These are phyloP conservation scores for Oscheius sp. DNA, from an alignment of 1,140 invertebrate species.

Conservation along the genomic window DNA sequence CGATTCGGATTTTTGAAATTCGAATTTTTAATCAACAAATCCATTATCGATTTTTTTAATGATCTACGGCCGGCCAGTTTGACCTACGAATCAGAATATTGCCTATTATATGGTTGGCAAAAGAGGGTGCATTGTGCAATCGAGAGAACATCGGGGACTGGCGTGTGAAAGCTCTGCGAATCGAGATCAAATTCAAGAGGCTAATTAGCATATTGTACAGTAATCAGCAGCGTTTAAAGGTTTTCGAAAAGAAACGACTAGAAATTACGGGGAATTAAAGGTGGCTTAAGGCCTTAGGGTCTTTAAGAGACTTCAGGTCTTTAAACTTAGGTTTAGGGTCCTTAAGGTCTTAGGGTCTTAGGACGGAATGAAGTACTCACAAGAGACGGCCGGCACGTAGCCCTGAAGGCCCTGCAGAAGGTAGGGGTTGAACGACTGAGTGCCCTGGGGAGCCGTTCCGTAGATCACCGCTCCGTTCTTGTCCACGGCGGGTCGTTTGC, in stretches of 20 bases:
- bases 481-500: constrained; percentile 44
- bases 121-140: neutral
- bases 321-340: neutral
- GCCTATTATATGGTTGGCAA: neutral
- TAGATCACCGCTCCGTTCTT: constrained; percentile 43
- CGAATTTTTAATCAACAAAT: too few species aligned
- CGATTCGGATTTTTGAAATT: too few species aligned
- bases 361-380: constrained; percentile 40
- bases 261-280: too few species aligned
- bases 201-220: neutral
- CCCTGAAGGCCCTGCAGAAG: constrained; percentile 43
- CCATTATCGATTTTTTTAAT: too few species aligned
- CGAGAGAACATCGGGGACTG: constrained; percentile 1
- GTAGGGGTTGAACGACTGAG: constrained; percentile 44
- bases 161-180: neutral
- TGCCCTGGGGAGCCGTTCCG: constrained; percentile 15
- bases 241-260: too few species aligned
- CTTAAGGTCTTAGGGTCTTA: neutral
- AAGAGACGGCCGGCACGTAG: constrained; percentile 47
- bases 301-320: too few species aligned
- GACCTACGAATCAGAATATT: too few species aligned
- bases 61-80: too few species aligned
- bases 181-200: neutral
- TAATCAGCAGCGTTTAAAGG: too few species aligned
- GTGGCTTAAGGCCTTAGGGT: too few species aligned